Conservation (phyloP, 2,113 vertebrate genomes). For the Amphilophus citrinellus region DNA sequence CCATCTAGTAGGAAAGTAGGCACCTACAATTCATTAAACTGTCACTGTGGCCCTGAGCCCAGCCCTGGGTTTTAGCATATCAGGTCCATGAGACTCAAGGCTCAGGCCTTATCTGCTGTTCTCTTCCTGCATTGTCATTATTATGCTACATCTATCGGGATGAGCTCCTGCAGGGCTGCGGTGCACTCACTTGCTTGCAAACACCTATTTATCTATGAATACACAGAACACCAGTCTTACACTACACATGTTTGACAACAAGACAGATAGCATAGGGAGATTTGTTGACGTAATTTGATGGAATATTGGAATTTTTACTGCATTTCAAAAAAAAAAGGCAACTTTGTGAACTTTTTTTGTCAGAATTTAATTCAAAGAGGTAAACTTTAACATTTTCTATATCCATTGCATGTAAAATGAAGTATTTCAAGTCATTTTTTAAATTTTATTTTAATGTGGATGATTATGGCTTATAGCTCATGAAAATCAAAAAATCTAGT, state of each 20-base stretch:
- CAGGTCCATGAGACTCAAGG: slow-evolving; percentile 32
- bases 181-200: slow-evolving; percentile 18
- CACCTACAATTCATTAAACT: slow-evolving; percentile 48
- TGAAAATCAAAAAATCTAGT: not conserved
- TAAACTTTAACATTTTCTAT: not conserved
- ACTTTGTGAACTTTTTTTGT: not conserved
- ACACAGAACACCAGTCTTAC: slow-evolving; percentile 1
- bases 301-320: too few relatives aligned
- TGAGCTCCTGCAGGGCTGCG: slow-evolving; percentile 36
- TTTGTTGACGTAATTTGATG: not conserved
- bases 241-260: not conserved
- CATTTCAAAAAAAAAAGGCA: too few relatives aligned
- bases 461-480: not conserved
- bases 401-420: too few relatives aligned
- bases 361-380: not conserved
- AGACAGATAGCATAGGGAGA: not conserved
- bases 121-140: slow-evolving; percentile 50
- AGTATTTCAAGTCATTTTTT: not conserved
- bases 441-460: not conserved
- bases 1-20: not conserved
- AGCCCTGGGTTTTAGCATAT: slow-evolving; percentile 47
- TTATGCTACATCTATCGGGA: slow-evolving; percentile 48
- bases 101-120: slow-evolving; percentile 41
- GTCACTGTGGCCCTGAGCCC: slow-evolving; percentile 33
- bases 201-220: slow-evolving; percentile 8